Base-by-base conservation (phyloP, 2,888 invertebrate genomes). In the Campopleginae sp. region DNA sequence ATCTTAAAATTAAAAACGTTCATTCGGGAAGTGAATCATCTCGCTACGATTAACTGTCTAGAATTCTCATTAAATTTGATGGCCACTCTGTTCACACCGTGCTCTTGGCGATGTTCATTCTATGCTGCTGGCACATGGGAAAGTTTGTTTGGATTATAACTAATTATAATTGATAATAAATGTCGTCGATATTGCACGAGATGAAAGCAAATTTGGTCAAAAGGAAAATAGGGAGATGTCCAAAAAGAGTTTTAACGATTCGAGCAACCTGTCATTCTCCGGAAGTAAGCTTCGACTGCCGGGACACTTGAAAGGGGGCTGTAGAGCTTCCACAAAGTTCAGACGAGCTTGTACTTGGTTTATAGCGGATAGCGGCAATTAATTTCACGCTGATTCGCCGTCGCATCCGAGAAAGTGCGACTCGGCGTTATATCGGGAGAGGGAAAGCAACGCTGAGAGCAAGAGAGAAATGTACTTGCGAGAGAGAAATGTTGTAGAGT, bases 331-430 rank as follows among this genome's bases (percentile, higher is more conserved):
- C 66, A 61, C 58, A 84, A 84, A 84, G 66, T 84, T 84, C 72
- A 58, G 68, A 74, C 80, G 84, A 75, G 84, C 80, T 82, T 81
- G 82, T 84, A 76, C 76, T 84, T 82, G 86, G 82, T 84, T 79
- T 84, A 84, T 79, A 75, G 82, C 63, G 68, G 79, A 75, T 80
- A 79, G 76, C 85, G 82, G 84, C 82, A 87, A 87, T 87, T 87
- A 87, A 87, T 87, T 87, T 86, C 86, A 76, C 82, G 86, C 85
- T 86, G 86, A 87, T 85, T 87, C 84, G 78, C 80, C 84, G 85
- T 86, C 81, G 80, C 80, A 70, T 71, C 65, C 75, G 63, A 70
- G 78, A 72, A 70, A 66, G 77, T 76, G 54, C 46, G 80, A 46
- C 76, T 58, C 2, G 75, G 19, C 14, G 31, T 48, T 44, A 27